Percentiles rank a stretch among this genome's conserved stretches.
Evolutionary conservation across 2,888 invertebrate species (phyloP).

Genomic region (Morpho helenor): DNA sequence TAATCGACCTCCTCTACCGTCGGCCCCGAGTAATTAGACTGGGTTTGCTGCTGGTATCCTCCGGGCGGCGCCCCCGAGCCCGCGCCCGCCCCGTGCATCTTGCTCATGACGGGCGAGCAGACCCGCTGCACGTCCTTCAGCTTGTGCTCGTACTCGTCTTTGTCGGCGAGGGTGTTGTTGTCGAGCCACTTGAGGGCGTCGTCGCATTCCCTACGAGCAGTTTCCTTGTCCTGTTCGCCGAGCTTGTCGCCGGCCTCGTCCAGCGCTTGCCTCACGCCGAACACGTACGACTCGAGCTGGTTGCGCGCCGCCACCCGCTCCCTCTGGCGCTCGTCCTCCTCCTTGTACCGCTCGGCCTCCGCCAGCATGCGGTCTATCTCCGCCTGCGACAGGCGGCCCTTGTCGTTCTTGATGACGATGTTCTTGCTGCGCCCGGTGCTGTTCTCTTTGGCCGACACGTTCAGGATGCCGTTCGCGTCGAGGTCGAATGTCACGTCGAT

Average conservation of each 20-base stretch:
- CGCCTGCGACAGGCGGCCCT: slow-evolving; percentile 87
- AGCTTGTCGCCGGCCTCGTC: slow-evolving; percentile 81
- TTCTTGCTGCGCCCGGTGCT: slow-evolving; percentile 83
- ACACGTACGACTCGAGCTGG: slow-evolving; percentile 78
- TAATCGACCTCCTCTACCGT: slow-evolving; percentile 2
- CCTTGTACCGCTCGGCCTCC: slow-evolving; percentile 86
- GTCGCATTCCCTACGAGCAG: slow-evolving; percentile 70
- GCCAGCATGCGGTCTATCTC: slow-evolving; percentile 89
- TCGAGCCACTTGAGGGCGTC: slow-evolving; percentile 85
- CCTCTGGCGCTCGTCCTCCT: slow-evolving; percentile 84
- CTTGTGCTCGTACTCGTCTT: neutral
- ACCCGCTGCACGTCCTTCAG: slow-evolving; percentile 75
- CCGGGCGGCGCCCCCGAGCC: slow-evolving; percentile 29
- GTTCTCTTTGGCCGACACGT: slow-evolving; percentile 88
- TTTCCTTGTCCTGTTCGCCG: slow-evolving; percentile 81
- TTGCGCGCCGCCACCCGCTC: slow-evolving; percentile 73
- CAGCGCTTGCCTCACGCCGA: slow-evolving; percentile 83
- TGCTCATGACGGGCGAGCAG: slow-evolving; percentile 79
- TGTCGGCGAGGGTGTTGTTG: slow-evolving; percentile 76
- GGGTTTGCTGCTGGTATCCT: slow-evolving; percentile 28
- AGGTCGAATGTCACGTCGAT: slow-evolving; percentile 59
- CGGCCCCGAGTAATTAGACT: neutral
- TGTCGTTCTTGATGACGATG: slow-evolving; percentile 64
- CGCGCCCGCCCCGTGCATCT: slow-evolving; percentile 37
- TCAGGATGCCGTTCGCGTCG: slow-evolving; percentile 88